Base-by-base conservation (phyloP, 2,888 invertebrate species). In the Scrobipalpa costella region DNA sequence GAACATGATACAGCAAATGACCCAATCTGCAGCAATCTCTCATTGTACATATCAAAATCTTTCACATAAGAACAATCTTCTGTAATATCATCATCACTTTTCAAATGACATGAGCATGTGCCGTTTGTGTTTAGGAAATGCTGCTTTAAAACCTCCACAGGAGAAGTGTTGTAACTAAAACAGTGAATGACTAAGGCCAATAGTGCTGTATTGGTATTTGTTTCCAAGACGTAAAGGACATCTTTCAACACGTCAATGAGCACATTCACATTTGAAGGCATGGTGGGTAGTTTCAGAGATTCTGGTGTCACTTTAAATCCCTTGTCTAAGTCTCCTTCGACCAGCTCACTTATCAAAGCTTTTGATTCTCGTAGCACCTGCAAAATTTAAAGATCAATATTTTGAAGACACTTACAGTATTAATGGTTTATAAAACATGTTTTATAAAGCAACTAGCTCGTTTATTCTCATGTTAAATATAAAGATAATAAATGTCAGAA, bases 21-120 rank as follows among this genome's bases (percentile, higher is more conserved):
- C 57, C 94, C 95, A 72, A 95, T 94, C 75, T 95, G 95, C 83
- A 94, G 85, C 59, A 94, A 84, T 70, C 94, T 92, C 75, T 95
- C 95, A 72, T 94, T 93, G 65, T 93, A 92, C 67, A 93, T 84
- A 88, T 95, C 95, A 83, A 95, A 94, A 40, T 93, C 92, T 66
- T 92, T 93, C 11, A 94, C 90, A 65, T 90, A 84, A 33, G 76
- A 73, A 65, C 92, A 93, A 57, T 94, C 81, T 70, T 93, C 92
- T 1, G 74, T 73, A 8, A 74, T 68, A 65, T 83, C 81, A 62
- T 76, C 75, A n/a, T 72, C 68, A 68, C 66, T 74, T 36, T 74
- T 71, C 9, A 69, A 64, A 33, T 73, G 63, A 69, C 87, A 83
- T 52, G 73, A 57, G 67, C 90, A 89, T 5, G 65, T 68, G 71